Evolutionary conservation across 92 coral and sea anemone genomes (phyloP).

Genomic region (Heteractis magnifica): DNA sequence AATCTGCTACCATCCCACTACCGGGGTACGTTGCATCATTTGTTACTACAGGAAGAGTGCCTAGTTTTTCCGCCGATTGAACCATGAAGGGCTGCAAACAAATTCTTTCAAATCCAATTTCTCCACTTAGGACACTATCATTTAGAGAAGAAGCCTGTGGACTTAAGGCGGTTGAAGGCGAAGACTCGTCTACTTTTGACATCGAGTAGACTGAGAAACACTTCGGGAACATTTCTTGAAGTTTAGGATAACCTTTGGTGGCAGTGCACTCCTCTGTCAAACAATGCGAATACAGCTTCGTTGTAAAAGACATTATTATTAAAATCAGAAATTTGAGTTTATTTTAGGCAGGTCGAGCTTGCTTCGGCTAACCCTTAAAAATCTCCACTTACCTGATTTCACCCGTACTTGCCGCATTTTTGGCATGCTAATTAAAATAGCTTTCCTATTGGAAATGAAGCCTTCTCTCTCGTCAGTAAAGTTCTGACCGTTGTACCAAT

Average conservation of each 20-base stretch:
- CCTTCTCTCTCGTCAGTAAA: slow-evolving; percentile 48
- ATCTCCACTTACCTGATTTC: slow-evolving; percentile 37
- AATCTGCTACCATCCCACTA: too few relatives aligned
- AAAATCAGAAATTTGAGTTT: too few relatives aligned
- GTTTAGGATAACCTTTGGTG: slow-evolving; percentile 12
- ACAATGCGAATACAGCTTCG: not conserved
- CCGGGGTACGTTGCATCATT: too few relatives aligned
- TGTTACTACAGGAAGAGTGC: too few relatives aligned
- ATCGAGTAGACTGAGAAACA: slow-evolving; percentile 42
- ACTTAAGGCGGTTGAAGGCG: not conserved
- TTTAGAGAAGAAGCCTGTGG: slow-evolving; percentile 8
- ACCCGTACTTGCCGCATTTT: slow-evolving; percentile 70
- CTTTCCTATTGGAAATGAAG: slow-evolving; percentile 47
- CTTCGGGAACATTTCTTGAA: slow-evolving; percentile 47
- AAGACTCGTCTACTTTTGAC: too few relatives aligned
- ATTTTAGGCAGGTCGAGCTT: too few relatives aligned
- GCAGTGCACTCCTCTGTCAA: slow-evolving; percentile 18
- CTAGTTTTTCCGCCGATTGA: too few relatives aligned
- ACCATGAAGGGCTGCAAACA: too few relatives aligned
- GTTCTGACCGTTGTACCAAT: slow-evolving; percentile 53
- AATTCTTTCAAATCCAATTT: slow-evolving; percentile 1
- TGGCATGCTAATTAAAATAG: slow-evolving; percentile 69
- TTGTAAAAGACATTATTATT: too few relatives aligned
- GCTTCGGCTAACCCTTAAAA: too few relatives aligned
- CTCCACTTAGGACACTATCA: slow-evolving; percentile 11